A percentile compares a stretch with the other conserved stretches of the same genome.
phyloP scores from a whole-genome alignment of 2,113 vertebrate genomes.

The Oceanites oceanicus region DNA sequence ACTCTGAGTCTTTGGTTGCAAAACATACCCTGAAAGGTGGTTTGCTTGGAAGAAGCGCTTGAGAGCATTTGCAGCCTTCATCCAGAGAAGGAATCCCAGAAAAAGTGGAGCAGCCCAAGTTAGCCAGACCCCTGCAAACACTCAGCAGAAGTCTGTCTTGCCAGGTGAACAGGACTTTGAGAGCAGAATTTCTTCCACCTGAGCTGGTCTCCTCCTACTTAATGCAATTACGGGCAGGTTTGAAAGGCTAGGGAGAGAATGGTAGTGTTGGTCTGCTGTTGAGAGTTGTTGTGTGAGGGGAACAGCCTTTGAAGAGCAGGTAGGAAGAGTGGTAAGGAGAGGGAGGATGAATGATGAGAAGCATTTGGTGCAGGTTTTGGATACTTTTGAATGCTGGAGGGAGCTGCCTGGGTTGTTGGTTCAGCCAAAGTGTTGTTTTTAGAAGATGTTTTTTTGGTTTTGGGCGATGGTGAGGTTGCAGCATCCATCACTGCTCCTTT shows the following conservation, averaged over 20 bases:
- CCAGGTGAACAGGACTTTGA: background rate
- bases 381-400: background rate
- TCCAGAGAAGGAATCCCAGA: background rate
- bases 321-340: background rate
- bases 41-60: background rate
- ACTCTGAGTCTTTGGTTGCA: background rate
- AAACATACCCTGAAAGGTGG: background rate
- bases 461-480: background rate
- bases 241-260: background rate
- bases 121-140: background rate
- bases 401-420: background rate
- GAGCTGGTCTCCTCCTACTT: background rate
- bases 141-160: background rate
- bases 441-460: background rate
- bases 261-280: accelerated
- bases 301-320: background rate
- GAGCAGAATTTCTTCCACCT: background rate
- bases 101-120: background rate
- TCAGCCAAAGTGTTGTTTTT: background rate
- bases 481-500: background rate
- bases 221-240: background rate
- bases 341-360: background rate
- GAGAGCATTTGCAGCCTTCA: background rate
- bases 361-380: background rate
- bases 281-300: background rate